These are phyloP conservation scores for Littorina saxatilis DNA, from an alignment of 1,140 invertebrate species.

Conservation along the genomic window DNA sequence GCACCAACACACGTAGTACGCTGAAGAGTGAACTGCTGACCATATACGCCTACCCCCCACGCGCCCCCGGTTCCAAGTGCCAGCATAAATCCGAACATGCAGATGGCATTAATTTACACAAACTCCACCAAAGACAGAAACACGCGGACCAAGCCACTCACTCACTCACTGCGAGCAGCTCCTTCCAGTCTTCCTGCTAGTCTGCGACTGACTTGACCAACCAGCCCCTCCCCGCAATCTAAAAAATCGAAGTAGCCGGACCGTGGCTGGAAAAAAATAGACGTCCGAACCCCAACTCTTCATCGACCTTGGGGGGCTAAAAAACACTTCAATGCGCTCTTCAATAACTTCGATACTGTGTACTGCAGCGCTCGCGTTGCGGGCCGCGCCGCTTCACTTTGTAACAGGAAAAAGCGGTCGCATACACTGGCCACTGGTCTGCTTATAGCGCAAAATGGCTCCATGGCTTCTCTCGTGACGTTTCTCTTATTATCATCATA, in stretches of 20 bases:
- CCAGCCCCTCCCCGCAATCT: conserved; percentile 35
- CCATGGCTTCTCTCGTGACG: conserved; percentile 37
- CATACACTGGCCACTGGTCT: conserved; percentile 30
- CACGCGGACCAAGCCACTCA: background rate
- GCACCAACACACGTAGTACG: no score
- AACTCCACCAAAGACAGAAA: conserved; percentile 31
- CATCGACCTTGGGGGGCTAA: conserved; percentile 35
- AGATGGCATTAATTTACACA: conserved; percentile 44
- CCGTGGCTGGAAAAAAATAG: conserved; percentile 39
- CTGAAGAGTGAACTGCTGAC: background rate
- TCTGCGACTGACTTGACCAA: conserved; percentile 31
- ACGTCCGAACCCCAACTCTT: conserved; percentile 39
- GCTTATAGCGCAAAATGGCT: conserved; percentile 43
- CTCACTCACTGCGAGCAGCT: background rate
- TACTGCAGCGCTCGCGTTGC: background rate
- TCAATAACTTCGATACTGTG: conserved; percentile 32
- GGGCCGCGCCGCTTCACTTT: background rate
- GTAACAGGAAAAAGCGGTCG: conserved; percentile 20
- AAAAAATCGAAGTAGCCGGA: conserved; percentile 37
- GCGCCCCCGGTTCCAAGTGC: conserved; percentile 17
- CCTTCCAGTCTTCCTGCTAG: conserved; percentile 19
- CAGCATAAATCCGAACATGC: conserved; percentile 37
- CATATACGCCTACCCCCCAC: conserved; percentile 14
- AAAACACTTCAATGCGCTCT: conserved; percentile 41
- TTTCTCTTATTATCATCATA: conserved; percentile 46